Evolutionary conservation across 2,113 vertebrate genomes (phyloP).

Genomic region (Alligator sinensis): DNA sequence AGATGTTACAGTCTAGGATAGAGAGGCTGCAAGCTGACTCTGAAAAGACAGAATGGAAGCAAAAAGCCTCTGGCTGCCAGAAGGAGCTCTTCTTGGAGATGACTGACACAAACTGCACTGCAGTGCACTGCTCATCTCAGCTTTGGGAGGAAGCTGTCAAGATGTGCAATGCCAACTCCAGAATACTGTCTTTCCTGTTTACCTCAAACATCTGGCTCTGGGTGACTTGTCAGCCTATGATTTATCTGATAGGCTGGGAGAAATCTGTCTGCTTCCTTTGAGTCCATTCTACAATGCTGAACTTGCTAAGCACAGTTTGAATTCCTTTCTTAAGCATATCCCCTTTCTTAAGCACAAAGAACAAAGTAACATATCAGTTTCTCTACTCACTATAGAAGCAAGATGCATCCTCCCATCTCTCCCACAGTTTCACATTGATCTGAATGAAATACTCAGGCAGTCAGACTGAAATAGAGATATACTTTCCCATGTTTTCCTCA

Average conservation of each 20-base stretch:
- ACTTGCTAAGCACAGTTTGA: too few relatives aligned
- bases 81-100: not conserved
- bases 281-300: conserved; percentile 24
- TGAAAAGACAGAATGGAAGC: not conserved
- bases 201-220: conserved; percentile 75
- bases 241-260: conserved; percentile 73
- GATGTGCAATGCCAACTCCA: not conserved
- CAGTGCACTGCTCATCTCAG: too few relatives aligned
- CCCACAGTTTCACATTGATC: too few relatives aligned
- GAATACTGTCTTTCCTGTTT: conserved; percentile 34
- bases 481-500: too few relatives aligned
- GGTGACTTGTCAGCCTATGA: conserved; percentile 71
- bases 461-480: too few relatives aligned
- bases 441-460: too few relatives aligned
- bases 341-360: not conserved
- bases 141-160: not conserved
- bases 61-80: not conserved
- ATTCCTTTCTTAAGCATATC: not conserved
- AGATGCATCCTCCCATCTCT: not conserved
- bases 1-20: not conserved
- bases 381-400: not conserved
- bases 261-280: conserved; percentile 80
- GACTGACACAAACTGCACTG: not conserved
- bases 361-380: not conserved
- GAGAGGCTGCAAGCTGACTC: not conserved